These are phyloP conservation scores for Neodiprion pinetum DNA, from an alignment of 1,140 invertebrate species.

Conservation along the genomic window DNA sequence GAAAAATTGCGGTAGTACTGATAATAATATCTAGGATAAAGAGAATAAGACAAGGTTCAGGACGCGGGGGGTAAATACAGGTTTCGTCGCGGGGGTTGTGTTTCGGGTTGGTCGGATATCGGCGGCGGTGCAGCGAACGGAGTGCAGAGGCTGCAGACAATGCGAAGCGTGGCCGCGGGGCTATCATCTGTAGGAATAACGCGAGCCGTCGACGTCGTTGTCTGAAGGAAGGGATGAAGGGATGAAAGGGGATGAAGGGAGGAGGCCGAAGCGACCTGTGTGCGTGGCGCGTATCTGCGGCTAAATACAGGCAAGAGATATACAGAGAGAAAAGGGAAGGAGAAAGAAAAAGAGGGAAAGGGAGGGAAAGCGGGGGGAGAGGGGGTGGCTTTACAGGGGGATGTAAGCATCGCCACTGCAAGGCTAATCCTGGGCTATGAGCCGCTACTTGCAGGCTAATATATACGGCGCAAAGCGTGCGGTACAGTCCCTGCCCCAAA, in stretches of 20 bases:
- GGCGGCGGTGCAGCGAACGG: no score
- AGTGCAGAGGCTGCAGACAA: slow-evolving; percentile 44
- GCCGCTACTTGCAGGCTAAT: slow-evolving; percentile 54
- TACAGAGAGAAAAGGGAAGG: slow-evolving; percentile 29
- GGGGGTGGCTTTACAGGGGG: slow-evolving; percentile 46
- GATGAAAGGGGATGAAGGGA: slow-evolving; percentile 42
- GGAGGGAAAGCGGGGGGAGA: slow-evolving; percentile 34
- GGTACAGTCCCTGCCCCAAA: slow-evolving; percentile 51
- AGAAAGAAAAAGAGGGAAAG: slow-evolving; percentile 23
- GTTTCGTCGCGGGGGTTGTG: no score
- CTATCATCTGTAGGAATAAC: slow-evolving; percentile 54
- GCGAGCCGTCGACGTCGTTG: slow-evolving; percentile 9
- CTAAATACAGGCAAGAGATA: neutral
- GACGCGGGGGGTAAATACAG: no score
- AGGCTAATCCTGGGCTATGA: slow-evolving; percentile 60
- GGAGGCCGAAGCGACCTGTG: slow-evolving; percentile 20
- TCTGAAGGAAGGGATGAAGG: slow-evolving; percentile 33
- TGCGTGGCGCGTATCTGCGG: neutral
- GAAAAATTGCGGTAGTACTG: no score
- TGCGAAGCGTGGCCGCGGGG: slow-evolving; percentile 55
- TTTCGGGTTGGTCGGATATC: no score
- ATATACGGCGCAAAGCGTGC: slow-evolving; percentile 1
- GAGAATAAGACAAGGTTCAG: no score
- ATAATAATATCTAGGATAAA: no score
- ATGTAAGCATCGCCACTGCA: slow-evolving; percentile 60